Conservation (phyloP, 2,797 vertebrate species). For the Premnoplex brunnescens region DNA sequence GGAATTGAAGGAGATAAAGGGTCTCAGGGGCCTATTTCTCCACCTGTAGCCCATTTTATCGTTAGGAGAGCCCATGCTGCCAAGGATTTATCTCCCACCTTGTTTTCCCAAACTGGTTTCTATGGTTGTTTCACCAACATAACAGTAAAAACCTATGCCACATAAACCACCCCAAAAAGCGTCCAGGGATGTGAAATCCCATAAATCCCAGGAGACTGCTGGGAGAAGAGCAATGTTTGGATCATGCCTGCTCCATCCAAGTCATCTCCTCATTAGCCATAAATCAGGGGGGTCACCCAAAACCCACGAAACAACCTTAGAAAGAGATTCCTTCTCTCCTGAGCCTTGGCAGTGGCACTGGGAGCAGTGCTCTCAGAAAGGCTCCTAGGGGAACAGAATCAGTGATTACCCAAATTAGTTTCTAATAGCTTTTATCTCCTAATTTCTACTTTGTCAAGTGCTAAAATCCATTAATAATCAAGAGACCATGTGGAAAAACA, state of each 20-base stretch:
- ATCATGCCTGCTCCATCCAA: not conserved
- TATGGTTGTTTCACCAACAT: not conserved
- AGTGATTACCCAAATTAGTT: constrained; percentile 65
- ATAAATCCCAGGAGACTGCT: not conserved
- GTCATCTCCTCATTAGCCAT: not conserved
- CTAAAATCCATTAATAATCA: constrained; percentile 71
- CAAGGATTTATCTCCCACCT: not conserved
- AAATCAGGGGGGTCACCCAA: not conserved
- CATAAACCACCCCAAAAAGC: not conserved
- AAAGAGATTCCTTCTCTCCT: not conserved
- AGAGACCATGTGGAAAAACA: constrained; percentile 50
- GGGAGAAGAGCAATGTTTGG: not conserved
- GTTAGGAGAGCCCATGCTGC: not conserved
- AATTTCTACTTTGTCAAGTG: constrained; percentile 65
- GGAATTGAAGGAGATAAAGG: constrained; percentile 7
- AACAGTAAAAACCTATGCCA: not conserved
- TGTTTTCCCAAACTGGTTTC: constrained; percentile 10
- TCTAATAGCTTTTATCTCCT: constrained; percentile 69
- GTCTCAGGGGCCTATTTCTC: not conserved
- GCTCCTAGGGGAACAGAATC: constrained; percentile 42
- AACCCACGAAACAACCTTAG: not conserved
- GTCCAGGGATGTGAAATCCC: not conserved
- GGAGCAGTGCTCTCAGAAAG: not conserved
- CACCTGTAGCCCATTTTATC: not conserved
- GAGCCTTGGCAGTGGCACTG: not conserved